These are phyloP conservation scores for Barypeithes pellucidus DNA, from an alignment of 2,888 invertebrate genomes.

Conservation along the genomic window DNA sequence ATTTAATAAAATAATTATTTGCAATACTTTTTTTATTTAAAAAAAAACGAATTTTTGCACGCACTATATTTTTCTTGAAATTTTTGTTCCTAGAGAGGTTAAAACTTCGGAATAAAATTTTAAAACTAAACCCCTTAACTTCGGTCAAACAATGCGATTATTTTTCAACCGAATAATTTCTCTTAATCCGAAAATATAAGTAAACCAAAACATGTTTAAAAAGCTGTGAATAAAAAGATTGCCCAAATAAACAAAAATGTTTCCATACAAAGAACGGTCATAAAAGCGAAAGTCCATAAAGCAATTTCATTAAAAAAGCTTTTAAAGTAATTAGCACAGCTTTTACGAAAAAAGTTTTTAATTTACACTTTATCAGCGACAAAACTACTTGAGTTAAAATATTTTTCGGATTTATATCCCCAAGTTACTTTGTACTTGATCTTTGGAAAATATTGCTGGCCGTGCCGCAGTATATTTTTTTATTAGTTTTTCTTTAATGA, in stretches of 20 bases:
- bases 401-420: slow-evolving; percentile 26
- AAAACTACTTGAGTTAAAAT: slow-evolving; percentile 32
- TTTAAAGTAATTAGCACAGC: slow-evolving; percentile 31
- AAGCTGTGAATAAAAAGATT: not conserved
- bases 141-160: too few relatives aligned
- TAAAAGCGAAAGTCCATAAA: slow-evolving; percentile 6
- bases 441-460: not conserved
- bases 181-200: too few relatives aligned
- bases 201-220: not conserved
- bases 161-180: too few relatives aligned
- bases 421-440: not conserved
- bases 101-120: too few relatives aligned
- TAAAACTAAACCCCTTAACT: too few relatives aligned
- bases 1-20: too few relatives aligned
- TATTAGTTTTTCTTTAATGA: not conserved
- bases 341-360: slow-evolving; percentile 29
- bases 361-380: slow-evolving; percentile 30
- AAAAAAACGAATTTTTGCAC: too few relatives aligned
- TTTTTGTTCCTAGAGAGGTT: too few relatives aligned
- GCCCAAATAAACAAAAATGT: slow-evolving; percentile 2
- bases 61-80: too few relatives aligned
- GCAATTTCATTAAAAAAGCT: slow-evolving; percentile 33
- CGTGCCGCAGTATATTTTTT: not conserved
- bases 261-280: slow-evolving; percentile 3
- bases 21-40: too few relatives aligned